Evolutionary conservation across 2,888 invertebrate species (phyloP).

Genomic region (Polylopha cassiicola): DNA sequence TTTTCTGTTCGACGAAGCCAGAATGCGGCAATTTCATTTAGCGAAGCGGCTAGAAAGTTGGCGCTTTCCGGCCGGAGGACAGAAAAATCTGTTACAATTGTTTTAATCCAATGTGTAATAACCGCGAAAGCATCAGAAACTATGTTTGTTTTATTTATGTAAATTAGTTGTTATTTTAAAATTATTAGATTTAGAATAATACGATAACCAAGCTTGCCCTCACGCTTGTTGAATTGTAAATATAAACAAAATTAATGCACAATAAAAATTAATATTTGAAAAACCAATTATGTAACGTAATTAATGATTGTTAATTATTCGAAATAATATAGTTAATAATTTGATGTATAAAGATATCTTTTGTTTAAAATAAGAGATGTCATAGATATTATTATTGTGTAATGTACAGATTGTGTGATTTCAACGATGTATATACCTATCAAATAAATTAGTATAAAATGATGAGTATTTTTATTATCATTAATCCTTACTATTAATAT

Average conservation of each 20-base stretch:
- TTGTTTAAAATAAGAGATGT: constrained; percentile 66
- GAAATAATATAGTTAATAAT: constrained; percentile 38
- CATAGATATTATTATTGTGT: constrained; percentile 47
- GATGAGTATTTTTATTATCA: constrained; percentile 9
- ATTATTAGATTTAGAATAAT: constrained; percentile 20
- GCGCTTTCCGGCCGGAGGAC: no score
- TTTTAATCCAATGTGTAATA: no score
- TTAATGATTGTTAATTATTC: constrained; percentile 50
- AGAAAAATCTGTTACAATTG: no score
- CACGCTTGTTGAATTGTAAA: constrained; percentile 70
- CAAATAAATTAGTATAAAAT: constrained; percentile 70
- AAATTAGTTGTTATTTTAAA: constrained; percentile 1
- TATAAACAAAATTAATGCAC: constrained; percentile 60
- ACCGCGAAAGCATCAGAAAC: no score
- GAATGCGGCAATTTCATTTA: no score
- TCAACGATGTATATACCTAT: constrained; percentile 63
- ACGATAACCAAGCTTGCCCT: constrained; percentile 58
- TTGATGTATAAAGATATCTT: constrained; percentile 61
- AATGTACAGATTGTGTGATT: constrained; percentile 69
- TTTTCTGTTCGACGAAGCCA: no score
- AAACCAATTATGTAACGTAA: constrained; percentile 44
- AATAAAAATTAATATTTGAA: constrained; percentile 45
- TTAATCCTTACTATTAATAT: constrained; percentile 30
- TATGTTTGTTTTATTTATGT: constrained; percentile 6
- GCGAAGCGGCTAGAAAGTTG: no score